Percentiles rank a stretch among this genome's conserved stretches.
phyloP scores from a whole-genome alignment of 2,113 vertebrate species.

The Mesembrinibis cayennensis region DNA sequence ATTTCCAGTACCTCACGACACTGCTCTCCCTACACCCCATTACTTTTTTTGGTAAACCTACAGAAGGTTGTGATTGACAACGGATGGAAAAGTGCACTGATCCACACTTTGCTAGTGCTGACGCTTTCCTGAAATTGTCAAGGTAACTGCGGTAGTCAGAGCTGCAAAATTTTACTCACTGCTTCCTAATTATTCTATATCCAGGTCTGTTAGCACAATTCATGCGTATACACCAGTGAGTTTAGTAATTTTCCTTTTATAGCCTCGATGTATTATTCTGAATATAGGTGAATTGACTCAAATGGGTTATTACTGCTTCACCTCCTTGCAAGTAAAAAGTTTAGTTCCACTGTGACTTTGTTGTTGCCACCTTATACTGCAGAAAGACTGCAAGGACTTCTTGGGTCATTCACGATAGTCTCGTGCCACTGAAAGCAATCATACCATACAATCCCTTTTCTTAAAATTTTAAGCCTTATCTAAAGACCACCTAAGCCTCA shows the following conservation, averaged over 20 bases:
- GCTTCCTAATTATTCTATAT: slow-evolving; percentile 10
- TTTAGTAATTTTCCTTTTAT: slow-evolving; percentile 52
- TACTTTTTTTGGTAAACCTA: background rate
- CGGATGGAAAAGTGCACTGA: background rate
- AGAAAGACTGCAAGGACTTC: background rate
- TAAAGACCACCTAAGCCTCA: background rate
- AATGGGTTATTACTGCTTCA: slow-evolving; percentile 10
- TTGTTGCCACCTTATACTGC: background rate
- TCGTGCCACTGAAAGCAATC: background rate
- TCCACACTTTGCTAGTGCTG: background rate
- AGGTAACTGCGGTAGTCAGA: background rate
- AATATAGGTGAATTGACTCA: slow-evolving; percentile 35
- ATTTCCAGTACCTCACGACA: background rate
- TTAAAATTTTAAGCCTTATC: background rate
- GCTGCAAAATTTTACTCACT: background rate
- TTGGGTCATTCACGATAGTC: background rate
- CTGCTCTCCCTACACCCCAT: background rate
- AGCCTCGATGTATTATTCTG: background rate
- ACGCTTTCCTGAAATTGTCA: background rate
- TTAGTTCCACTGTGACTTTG: background rate
- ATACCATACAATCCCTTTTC: background rate
- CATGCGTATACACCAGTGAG: background rate
- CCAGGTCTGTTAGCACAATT: background rate
- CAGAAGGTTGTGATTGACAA: background rate
- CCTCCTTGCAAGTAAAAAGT: background rate